These are phyloP conservation scores for Haliclona indistincta DNA, from an alignment of 37 sponge, comb jelly and placozoan species.

Conservation along the genomic window DNA sequence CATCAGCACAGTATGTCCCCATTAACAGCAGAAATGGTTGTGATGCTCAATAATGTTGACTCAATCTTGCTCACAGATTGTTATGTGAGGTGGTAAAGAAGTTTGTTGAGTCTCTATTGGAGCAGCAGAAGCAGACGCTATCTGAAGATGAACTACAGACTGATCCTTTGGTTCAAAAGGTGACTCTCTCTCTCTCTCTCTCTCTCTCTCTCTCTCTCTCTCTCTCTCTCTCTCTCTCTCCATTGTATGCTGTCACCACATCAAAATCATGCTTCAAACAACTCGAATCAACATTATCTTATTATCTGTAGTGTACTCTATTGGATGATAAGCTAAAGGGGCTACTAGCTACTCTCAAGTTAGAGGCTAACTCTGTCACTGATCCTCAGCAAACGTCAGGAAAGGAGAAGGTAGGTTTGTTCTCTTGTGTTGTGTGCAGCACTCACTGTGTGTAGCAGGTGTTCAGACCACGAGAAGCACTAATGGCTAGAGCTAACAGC, in stretches of 20 bases:
- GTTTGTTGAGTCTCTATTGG: slow-evolving; percentile 34
- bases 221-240: neutral
- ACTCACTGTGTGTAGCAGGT: neutral
- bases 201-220: neutral
- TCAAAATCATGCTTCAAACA: neutral
- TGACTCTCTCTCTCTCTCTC: neutral
- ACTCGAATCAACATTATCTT: neutral
- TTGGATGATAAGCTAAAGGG: slow-evolving; percentile 45
- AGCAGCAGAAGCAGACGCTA: neutral
- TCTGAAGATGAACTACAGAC: neutral
- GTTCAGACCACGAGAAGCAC: slow-evolving; percentile 55
- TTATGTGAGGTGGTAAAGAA: slow-evolving; percentile 47
- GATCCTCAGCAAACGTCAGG: neutral
- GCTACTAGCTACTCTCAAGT: slow-evolving; percentile 17
- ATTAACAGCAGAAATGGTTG: neutral
- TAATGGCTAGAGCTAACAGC: slow-evolving; percentile 87
- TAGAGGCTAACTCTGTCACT: neutral
- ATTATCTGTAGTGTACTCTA: slow-evolving; percentile 27
- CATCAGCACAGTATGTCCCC: slow-evolving; percentile 50
- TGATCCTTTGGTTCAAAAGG: slow-evolving; percentile 37
- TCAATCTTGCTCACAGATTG: slow-evolving; percentile 7
- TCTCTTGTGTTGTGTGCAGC: neutral
- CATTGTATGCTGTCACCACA: neutral
- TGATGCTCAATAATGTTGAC: too few species aligned
- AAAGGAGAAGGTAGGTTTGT: neutral